Conservation (phyloP, 2,888 invertebrate genomes). For the Aporophyla lueneburgensis region DNA sequence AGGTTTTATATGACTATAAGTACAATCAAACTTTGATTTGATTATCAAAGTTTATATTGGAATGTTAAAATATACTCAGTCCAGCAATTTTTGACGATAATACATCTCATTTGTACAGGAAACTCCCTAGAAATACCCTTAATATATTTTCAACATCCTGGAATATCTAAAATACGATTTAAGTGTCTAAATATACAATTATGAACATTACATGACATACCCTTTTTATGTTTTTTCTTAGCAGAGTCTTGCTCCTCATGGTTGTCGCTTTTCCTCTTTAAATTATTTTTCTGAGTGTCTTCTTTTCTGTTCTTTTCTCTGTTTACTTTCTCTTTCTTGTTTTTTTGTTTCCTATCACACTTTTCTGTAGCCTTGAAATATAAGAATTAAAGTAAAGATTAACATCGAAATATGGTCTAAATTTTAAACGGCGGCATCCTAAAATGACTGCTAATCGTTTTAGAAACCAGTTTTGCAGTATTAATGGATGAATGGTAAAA, state of each 20-base stretch:
- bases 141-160: neutral
- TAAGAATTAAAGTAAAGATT: slow-evolving; percentile 20
- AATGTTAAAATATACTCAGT: neutral
- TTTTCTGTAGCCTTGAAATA: slow-evolving; percentile 79
- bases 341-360: slow-evolving; percentile 71
- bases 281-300: slow-evolving; percentile 73
- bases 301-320: slow-evolving; percentile 76
- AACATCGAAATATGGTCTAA: slow-evolving; percentile 1
- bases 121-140: neutral
- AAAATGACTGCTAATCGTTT: slow-evolving; percentile 12
- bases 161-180: neutral
- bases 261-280: slow-evolving; percentile 83
- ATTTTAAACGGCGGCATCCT: neutral
- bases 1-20: neutral
- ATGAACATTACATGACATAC: slow-evolving; percentile 65
- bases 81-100: neutral
- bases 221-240: slow-evolving; percentile 77
- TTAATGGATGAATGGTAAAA: slow-evolving; percentile 30
- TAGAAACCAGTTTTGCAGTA: slow-evolving; percentile 43
- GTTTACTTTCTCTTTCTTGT: slow-evolving; percentile 75
- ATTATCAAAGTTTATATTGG: neutral
- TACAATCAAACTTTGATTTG: no score
- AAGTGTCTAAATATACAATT: neutral
- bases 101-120: neutral
- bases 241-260: slow-evolving; percentile 68